Conservation (phyloP, 1,140 invertebrate genomes). For the Charaxes varanes region DNA sequence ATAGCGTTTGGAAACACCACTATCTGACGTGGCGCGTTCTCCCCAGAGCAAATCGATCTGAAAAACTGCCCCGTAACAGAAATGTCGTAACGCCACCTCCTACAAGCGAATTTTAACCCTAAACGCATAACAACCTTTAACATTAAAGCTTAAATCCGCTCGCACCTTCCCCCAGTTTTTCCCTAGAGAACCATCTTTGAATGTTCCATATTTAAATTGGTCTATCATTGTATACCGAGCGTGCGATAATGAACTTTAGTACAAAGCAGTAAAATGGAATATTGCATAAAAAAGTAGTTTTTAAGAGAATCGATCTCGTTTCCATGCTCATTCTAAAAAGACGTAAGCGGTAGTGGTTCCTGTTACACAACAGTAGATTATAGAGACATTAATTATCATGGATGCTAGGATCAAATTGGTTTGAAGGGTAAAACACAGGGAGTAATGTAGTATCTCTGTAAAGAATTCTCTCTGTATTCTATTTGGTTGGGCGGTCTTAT, state of each 20-base stretch:
- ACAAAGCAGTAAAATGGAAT: constrained; percentile 3
- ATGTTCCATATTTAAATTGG: constrained; percentile 63
- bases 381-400: constrained; percentile 9
- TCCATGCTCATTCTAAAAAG: constrained; percentile 22
- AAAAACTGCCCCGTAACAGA: constrained; percentile 16
- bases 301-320: constrained; percentile 69
- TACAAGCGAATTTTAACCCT: constrained; percentile 25
- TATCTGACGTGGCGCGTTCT: constrained; percentile 41
- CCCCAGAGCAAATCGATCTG: constrained; percentile 66
- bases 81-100: constrained; percentile 29
- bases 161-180: constrained; percentile 40
- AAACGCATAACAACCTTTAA: not conserved
- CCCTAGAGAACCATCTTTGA: constrained; percentile 70
- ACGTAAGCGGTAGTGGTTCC: constrained; percentile 19
- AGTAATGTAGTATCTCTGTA: constrained; percentile 50
- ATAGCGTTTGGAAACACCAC: constrained; percentile 27
- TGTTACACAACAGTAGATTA: constrained; percentile 22
- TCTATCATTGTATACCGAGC: constrained; percentile 39
- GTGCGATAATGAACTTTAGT: constrained; percentile 24
- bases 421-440: constrained; percentile 27
- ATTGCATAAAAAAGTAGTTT: constrained; percentile 17
- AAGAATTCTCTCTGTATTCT: constrained; percentile 44
- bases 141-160: constrained; percentile 24
- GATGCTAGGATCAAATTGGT: constrained; percentile 12
- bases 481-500: constrained; percentile 31